These are phyloP conservation scores for Cheilinus undulatus DNA, from an alignment of 2,113 vertebrate genomes.

Conservation along the genomic window DNA sequence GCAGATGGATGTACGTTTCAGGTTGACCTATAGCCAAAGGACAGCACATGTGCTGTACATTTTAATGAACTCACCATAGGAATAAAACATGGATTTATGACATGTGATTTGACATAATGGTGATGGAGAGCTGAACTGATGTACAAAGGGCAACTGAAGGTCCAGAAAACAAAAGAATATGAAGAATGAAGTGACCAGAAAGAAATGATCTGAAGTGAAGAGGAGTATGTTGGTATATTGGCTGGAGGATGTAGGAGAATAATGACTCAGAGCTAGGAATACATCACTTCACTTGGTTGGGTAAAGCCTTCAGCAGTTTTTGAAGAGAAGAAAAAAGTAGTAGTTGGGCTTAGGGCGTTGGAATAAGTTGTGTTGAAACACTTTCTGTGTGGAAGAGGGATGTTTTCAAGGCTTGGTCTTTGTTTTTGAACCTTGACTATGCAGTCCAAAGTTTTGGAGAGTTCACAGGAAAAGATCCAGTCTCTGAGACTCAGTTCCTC, in stretches of 20 bases:
- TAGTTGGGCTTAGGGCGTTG: neutral
- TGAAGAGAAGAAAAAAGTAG: neutral
- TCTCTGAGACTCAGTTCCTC: no score
- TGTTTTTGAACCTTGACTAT: neutral
- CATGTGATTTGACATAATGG: neutral
- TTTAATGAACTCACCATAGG: neutral
- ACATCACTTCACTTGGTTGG: neutral
- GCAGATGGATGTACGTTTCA: neutral
- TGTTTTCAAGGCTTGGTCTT: no score
- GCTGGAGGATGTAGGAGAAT: no score
- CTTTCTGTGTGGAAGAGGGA: neutral
- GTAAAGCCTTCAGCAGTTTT: neutral
- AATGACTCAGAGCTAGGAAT: neutral
- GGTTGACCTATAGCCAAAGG: conserved; percentile 5
- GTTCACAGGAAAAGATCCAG: no score
- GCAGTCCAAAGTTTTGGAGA: no score
- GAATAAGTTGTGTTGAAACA: neutral
- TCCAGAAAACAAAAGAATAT: neutral
- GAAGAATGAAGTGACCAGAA: neutral
- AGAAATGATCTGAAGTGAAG: neutral
- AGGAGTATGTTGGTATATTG: neutral
- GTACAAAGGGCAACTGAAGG: neutral
- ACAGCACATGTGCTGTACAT: neutral
- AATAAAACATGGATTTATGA: neutral
- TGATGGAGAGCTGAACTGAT: neutral